Evolutionary conservation across 2,888 invertebrate genomes (phyloP), one percentile per base, ranked within the genome.

Genomic region (Oxyscelio sp.): DNA sequence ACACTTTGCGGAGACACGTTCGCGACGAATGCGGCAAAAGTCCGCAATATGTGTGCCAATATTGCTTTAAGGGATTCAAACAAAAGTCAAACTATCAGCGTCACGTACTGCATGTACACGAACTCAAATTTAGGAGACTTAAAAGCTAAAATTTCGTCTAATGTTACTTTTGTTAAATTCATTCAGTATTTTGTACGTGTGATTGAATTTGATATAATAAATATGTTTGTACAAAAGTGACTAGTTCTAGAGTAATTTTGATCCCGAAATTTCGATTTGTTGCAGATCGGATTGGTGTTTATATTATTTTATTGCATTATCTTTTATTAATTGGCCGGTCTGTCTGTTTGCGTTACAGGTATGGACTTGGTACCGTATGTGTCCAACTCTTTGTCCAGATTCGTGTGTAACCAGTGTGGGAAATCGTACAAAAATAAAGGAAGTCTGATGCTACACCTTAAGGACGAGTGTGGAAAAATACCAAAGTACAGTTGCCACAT

Each of bases 21-120:
- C 96, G 96, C 92, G 97, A 97, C 94, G 97, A 97, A 92, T 97
- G 97, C 93, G 95, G 96, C 89, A 96, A 96, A 93, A 96, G 96
- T 90, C 96, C 96, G 54, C 96, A 96, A 92, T 96, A 96, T 95
- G 96, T 96, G 92, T 96, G 96, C 91, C 96, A 96, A 52, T 96
- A 96, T 94, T 96, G 96, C 93, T 95, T 95, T 90, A 95, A 96
- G 94, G 95, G 96, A 90, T 96, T 96, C 89, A 96, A 96, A 92
- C 95, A 96, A 93, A 96, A 96, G 91, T 90, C 92, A 27, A 92
- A 93, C 83, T 91, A 92, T 66, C 91, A 90, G 61, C 90, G 93
- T 15, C 94, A 94, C 87, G 91, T 90, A 5, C n/a, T 77, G 15
- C 71, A 81, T n/a, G 71, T 85, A 0, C 81, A 85, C 31, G 73